Percentiles rank a stretch among this genome's conserved stretches.
Evolutionary conservation across 1,140 invertebrate genomes (phyloP).

Genomic region (Probaryconus sp.): DNA sequence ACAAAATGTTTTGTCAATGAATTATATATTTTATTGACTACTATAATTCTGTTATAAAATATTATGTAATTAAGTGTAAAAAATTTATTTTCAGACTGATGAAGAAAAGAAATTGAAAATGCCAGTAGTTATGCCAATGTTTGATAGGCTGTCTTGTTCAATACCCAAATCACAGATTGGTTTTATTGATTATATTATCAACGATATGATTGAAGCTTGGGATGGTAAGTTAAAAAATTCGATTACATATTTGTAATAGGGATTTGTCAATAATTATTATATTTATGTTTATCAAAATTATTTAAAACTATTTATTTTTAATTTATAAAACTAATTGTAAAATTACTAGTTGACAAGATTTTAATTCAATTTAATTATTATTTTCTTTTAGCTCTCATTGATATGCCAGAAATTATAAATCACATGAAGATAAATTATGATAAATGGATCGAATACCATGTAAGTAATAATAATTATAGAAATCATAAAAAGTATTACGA

Average conservation of each 20-base stretch:
- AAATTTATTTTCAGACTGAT: conserved; percentile 85
- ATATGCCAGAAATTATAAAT: conserved; percentile 92
- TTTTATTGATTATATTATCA: conserved; percentile 97
- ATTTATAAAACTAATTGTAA: conserved; percentile 11
- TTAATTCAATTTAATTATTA: too few species aligned
- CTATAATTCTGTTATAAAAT: conserved; percentile 1
- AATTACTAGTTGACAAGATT: too few species aligned
- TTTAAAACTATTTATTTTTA: background rate
- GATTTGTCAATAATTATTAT: conserved; percentile 1
- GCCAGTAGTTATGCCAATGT: conserved; percentile 98
- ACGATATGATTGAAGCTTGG: conserved; percentile 98
- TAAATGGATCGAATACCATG: conserved; percentile 89
- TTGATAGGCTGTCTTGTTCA: conserved; percentile 93
- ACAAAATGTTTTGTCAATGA: background rate
- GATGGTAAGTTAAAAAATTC: conserved; percentile 83
- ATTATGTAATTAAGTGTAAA: conserved; percentile 5
- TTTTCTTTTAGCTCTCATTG: conserved; percentile 88
- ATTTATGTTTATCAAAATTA: background rate
- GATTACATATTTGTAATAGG: conserved; percentile 5
- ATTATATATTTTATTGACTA: background rate
- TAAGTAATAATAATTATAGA: conserved; percentile 49
- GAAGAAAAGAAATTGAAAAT: conserved; percentile 91
- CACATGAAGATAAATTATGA: conserved; percentile 92
- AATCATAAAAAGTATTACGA: conserved; percentile 7
- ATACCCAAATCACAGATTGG: conserved; percentile 98